Evolutionary conservation across 1,140 invertebrate species (phyloP), one percentile per base, ranked within the genome.

Genomic region (Ips nitidus): DNA sequence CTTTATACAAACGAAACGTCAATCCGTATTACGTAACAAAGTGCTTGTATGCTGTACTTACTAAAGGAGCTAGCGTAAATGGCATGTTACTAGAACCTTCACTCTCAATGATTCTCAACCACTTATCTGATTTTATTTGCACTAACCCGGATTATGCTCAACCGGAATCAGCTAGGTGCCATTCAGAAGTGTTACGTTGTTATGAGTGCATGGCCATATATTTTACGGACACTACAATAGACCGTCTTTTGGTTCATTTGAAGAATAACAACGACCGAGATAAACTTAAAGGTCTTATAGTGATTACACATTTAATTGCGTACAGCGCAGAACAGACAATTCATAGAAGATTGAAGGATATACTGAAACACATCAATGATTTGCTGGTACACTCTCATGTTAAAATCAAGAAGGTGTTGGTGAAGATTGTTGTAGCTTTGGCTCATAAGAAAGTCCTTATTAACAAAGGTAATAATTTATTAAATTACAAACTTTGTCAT

Each of bases 161-260:
- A 74, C 90, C 91, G 2, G 85, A 89, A 41, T 88, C 89, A 8
- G 87, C 94, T 0, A 93, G 93, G 79, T 94, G 91, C 64, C 94
- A 96, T 81, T 95, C 94, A 77, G 94, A 97, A 84, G 89, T 94
- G 0, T 81, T 97, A 2, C 84, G 94, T 52, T 96, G 93, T 79
- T 95, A 93, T 78, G 89, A 94, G 75, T 87, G 91, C 50, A 84
- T 97, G 74, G 87, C 92, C 70, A 81, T 85, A 62, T 85, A 89
- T 64, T 91, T 86, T 77, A 84, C 88, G 0, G 84, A 86, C 62
- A 86, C 88, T 73, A 88, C 87, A 1, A 84, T 91, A 39, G 89
- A 91, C 74, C 84, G 86, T 70, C 77, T 90, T 37, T 80, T 96
- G 56, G 87, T 88, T 61, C 89, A 92, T 73, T 82, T 95, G 63